Evolutionary conservation across 2,113 vertebrate genomes (phyloP).

Genomic region (Mungos mungo): DNA sequence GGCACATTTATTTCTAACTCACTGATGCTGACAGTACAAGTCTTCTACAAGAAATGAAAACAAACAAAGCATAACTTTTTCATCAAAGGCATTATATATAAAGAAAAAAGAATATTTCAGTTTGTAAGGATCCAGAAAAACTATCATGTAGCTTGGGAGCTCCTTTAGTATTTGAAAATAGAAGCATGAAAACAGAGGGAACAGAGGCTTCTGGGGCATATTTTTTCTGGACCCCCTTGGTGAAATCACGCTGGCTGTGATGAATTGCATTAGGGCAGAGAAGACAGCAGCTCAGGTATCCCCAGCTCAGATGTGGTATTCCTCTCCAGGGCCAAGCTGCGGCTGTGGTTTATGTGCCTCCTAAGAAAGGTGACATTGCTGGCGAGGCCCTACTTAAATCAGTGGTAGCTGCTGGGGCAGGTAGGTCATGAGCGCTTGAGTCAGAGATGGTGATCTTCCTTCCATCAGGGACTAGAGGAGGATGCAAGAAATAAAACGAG

Average conservation of each 20-base stretch:
- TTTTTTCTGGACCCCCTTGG: conserved; percentile 24
- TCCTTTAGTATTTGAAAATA: conserved; percentile 63
- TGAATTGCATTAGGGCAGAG: background rate
- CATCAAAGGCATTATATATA: background rate
- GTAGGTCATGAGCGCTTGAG: background rate
- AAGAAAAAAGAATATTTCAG: conserved; percentile 40
- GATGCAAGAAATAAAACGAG: conserved; percentile 11
- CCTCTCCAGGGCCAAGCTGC: background rate
- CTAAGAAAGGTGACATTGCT: conserved; percentile 25
- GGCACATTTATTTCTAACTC: conserved; percentile 47
- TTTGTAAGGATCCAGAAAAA: conserved; percentile 51
- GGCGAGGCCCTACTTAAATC: conserved; percentile 22
- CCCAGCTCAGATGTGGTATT: conserved; percentile 19
- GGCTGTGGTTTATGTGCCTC: background rate
- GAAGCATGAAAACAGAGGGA: conserved; percentile 21
- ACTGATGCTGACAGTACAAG: background rate
- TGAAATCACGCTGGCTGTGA: conserved; percentile 10
- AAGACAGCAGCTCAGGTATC: background rate
- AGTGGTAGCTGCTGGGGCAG: background rate
- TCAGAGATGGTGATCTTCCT: background rate
- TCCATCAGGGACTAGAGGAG: background rate
- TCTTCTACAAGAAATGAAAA: conserved; percentile 53
- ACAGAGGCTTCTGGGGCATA: background rate
- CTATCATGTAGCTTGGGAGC: background rate
- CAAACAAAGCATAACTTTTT: conserved; percentile 61